Evolutionary conservation across 2,888 invertebrate species (phyloP).

Genomic region (Hetaerina titia): DNA sequence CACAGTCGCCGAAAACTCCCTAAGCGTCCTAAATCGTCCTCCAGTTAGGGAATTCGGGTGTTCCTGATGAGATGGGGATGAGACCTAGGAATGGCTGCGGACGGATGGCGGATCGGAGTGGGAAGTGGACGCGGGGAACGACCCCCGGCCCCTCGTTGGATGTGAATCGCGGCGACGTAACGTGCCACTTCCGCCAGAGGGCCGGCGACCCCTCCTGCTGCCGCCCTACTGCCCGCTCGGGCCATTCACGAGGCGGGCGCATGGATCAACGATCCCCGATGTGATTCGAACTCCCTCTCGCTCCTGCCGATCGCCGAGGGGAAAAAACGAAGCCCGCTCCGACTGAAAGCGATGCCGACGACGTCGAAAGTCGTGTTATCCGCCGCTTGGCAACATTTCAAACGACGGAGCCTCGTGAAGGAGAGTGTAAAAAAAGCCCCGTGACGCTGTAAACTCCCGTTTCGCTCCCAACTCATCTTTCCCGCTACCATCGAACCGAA

Average conservation of each 20-base stretch:
- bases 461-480: background rate
- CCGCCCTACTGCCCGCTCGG: background rate
- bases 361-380: conserved; percentile 32
- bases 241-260: no score
- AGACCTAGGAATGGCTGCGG: no score
- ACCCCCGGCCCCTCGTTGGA: background rate
- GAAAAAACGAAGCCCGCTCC: background rate
- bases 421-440: background rate
- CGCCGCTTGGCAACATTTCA: conserved; percentile 20
- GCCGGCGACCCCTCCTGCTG: background rate
- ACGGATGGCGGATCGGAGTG: no score
- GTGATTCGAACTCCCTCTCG: background rate
- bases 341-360: background rate
- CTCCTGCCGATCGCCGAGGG: background rate
- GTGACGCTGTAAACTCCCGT: background rate
- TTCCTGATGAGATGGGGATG: no score
- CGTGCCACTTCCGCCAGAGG: background rate
- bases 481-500: background rate
- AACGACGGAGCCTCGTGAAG: background rate
- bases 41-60: no score
- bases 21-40: no score
- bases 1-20: no score
- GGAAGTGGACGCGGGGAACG: background rate
- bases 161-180: background rate
- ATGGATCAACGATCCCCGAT: background rate